Evolutionary conservation across 2,888 invertebrate species (phyloP).

Genomic region (Anorthoa munda): DNA sequence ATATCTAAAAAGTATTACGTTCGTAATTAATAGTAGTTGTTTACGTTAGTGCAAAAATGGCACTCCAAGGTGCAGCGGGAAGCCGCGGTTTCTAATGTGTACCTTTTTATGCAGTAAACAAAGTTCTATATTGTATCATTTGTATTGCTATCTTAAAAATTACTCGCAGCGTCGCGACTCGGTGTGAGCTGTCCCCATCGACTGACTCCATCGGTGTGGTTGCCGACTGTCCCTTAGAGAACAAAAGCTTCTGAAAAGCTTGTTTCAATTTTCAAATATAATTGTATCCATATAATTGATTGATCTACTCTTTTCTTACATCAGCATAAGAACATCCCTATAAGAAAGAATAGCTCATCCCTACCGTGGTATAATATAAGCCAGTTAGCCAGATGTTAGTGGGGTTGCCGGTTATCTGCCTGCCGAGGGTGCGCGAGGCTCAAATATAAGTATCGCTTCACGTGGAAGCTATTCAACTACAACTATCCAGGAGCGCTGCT

Average conservation of each 20-base stretch:
- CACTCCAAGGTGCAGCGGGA: no score
- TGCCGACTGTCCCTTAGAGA: no score
- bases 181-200: not conserved
- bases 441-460: not conserved
- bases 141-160: no score
- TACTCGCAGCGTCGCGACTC: not conserved
- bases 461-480: not conserved
- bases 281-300: no score
- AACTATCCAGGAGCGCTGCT: not conserved
- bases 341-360: not conserved
- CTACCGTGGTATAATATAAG: not conserved
- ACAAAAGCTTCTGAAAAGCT: not conserved
- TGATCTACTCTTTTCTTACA: not conserved
- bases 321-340: not conserved
- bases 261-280: no score
- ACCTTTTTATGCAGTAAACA: no score
- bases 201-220: no score
- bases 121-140: no score
- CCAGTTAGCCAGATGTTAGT: not conserved
- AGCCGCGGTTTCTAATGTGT: no score
- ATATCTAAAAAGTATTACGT: conserved; percentile 1
- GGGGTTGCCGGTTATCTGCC: not conserved
- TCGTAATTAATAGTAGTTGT: not conserved
- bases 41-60: not conserved
- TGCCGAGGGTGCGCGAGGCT: not conserved